Evolutionary conservation across 2,888 invertebrate species (phyloP).

Genomic region (Leistus spinibarbis): DNA sequence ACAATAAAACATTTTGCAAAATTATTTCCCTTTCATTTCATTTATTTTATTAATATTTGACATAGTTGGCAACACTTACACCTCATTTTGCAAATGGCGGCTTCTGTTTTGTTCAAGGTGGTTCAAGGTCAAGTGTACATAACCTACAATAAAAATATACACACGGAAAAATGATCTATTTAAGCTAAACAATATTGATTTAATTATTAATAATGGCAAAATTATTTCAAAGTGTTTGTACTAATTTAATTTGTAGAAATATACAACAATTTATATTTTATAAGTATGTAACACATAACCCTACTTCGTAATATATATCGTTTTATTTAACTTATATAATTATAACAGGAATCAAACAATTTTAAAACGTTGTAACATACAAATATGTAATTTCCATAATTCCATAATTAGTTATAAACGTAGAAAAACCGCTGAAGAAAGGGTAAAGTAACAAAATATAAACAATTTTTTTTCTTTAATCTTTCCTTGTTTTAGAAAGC

Average conservation of each 20-base stretch:
- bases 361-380: neutral
- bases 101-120: neutral
- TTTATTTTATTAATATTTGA: neutral
- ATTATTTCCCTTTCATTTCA: neutral
- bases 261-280: conserved; percentile 9
- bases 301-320: neutral
- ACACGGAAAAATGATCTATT: neutral
- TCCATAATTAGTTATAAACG: conserved; percentile 61
- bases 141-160: neutral
- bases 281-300: neutral
- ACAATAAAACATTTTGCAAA: conserved; percentile 15
- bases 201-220: conserved; percentile 17
- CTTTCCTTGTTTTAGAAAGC: conserved; percentile 56
- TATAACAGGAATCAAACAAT: conserved; percentile 11
- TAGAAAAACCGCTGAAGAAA: conserved; percentile 67
- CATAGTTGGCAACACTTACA: neutral
- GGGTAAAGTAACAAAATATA: conserved; percentile 59
- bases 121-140: neutral
- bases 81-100: neutral
- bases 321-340: neutral
- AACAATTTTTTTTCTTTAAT: too few relatives aligned
- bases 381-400: conserved; percentile 49
- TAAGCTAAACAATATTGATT: neutral
- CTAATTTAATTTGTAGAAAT: conserved; percentile 10
- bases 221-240: conserved; percentile 9